Evolutionary conservation across 2,888 invertebrate genomes (phyloP), one percentile per base, ranked within the genome.

Genomic region (Hylaea fasciaria): DNA sequence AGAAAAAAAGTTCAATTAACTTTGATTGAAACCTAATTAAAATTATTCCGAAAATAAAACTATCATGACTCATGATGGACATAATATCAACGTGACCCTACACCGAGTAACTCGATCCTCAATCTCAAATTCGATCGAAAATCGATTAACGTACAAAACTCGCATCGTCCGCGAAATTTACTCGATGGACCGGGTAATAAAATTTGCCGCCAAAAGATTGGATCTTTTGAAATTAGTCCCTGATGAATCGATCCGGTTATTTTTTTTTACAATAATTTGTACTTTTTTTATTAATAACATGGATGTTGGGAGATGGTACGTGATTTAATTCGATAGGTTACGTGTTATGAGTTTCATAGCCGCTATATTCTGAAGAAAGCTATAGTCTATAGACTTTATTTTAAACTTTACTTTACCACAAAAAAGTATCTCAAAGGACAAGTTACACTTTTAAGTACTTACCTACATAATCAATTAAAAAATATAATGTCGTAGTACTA

Each of bases 161-260:
- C 50, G 44, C 51, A 43, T 44, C n/a, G 35, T 41, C 39, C 35
- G n/a, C 55, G 28, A 44, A 59, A 44, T 44, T 53, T 44, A 49
- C 17, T 45, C 53, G 49, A 45, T n/a, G 40, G 40, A 46, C 46
- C 17, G 11, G 35, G 41, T 47, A 40, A 52, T 57, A 57, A 58
- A 60, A 49, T 54, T 40, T 44, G 13, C 44, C 52, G 52, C 44
- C n/a, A 8, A 45, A 54, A 46, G 61, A 63, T 63, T 61, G 63
- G 63, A 64, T 64, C 64, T 59, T 44, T 44, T 40, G 14, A 47
- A 66, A 66, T 62, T 50, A 49, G 58, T 50, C 66, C 45, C 61
- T 22, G 60, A 56, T 56, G 55, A 59, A 55, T 43, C 41, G 51
- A 44, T 48, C 52, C 44, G 39, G 48, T 56, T 56, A 54, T 47